A percentile compares a stretch with the other conserved stretches of the same genome.
phyloP scores from a whole-genome alignment of 2,888 invertebrate genomes.

The Anthrax anthrax region DNA sequence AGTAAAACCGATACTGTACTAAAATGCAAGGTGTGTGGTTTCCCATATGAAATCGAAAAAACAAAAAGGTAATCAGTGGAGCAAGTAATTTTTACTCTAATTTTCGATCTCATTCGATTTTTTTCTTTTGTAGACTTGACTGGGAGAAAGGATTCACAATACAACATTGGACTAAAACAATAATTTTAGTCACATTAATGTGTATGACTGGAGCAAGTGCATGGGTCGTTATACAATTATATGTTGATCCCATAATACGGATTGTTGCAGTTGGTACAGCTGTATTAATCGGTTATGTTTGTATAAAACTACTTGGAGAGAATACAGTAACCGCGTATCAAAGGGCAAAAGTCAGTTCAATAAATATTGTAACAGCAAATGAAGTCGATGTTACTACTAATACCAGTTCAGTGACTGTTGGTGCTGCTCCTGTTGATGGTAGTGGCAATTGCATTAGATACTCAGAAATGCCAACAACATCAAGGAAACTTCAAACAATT shows the following conservation, averaged over 20 bases:
- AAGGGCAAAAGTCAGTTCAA: conserved; percentile 74
- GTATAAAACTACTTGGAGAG: conserved; percentile 73
- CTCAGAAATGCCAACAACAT: no score
- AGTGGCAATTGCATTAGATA: no score
- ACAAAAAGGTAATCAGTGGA: conserved; percentile 42
- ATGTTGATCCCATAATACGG: conserved; percentile 58
- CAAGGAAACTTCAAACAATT: conserved; percentile 32
- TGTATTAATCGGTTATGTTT: conserved; percentile 69
- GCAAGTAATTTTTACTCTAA: background rate
- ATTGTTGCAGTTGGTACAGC: conserved; percentile 71
- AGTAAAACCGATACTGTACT: conserved; percentile 53
- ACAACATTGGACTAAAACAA: conserved; percentile 72
- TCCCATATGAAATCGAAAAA: conserved; percentile 64
- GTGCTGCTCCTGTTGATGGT: no score
- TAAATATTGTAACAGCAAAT: conserved; percentile 49
- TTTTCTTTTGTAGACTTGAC: conserved; percentile 43
- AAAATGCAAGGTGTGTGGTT: conserved; percentile 74
- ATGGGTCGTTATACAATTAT: conserved; percentile 67
- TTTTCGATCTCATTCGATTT: background rate
- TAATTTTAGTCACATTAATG: conserved; percentile 62
- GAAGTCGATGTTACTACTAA: conserved; percentile 13
- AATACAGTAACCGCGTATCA: conserved; percentile 84
- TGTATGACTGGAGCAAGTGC: conserved; percentile 61
- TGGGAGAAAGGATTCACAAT: conserved; percentile 75
- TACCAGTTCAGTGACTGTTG: no score